phyloP scores from a whole-genome alignment of 2,797 vertebrate species.

The Anguilla megastoma region DNA sequence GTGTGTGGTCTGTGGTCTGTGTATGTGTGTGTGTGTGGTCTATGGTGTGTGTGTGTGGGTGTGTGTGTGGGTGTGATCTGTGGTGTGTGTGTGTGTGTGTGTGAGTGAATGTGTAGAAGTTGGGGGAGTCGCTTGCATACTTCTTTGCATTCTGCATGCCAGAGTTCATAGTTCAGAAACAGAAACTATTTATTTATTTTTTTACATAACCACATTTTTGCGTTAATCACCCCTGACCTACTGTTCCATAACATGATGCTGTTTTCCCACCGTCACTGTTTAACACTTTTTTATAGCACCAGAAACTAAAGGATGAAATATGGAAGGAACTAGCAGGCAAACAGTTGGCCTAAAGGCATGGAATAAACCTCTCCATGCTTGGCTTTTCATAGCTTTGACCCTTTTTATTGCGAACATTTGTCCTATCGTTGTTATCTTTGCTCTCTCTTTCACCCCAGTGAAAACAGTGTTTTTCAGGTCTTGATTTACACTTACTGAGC shows the following conservation, averaged over 20 bases:
- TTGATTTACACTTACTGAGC: not conserved
- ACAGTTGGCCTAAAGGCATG: not conserved
- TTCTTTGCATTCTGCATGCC: not conserved
- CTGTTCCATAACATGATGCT: not conserved
- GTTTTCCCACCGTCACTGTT: not conserved
- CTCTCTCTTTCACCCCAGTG: not conserved
- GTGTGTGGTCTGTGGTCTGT: not conserved
- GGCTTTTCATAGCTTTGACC: not conserved
- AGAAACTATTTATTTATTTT: not conserved
- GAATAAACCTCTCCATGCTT: not conserved
- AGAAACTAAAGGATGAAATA: not conserved
- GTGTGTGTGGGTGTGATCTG: not conserved
- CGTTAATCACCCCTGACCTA: not conserved
- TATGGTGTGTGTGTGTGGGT: not conserved
- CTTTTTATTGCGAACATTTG: not conserved
- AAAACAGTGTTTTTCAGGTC: not conserved
- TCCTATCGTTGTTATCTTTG: not conserved
- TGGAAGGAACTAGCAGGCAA: not conserved
- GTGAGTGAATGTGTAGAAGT: not conserved
- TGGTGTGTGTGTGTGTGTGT: too few relatives aligned
- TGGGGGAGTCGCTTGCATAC: not conserved
- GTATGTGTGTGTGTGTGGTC: not conserved
- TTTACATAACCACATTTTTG: not conserved
- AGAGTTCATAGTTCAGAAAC: not conserved
- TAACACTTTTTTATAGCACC: not conserved